Conservation (phyloP, 2,797 vertebrate genomes). For the Lithobates pipiens region DNA sequence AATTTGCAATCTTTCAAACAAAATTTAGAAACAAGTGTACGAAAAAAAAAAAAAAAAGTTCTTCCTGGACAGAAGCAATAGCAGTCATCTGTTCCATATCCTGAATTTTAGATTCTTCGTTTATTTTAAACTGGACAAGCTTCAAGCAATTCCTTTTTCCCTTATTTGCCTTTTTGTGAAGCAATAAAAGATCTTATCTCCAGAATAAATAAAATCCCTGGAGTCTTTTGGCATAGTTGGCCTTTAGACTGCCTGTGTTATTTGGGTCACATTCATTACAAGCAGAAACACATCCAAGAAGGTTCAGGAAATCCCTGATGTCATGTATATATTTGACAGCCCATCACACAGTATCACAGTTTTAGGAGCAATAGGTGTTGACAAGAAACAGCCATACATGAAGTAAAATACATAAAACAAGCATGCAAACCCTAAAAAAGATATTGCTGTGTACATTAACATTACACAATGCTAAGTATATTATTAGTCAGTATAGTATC, state of each 20-base stretch:
- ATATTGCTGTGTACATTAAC: neutral
- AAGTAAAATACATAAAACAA: neutral
- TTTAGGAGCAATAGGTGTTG: neutral
- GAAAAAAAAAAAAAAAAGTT: too few relatives aligned
- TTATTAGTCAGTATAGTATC: too few relatives aligned
- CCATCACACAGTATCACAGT: neutral
- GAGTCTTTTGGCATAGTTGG: conserved; percentile 23
- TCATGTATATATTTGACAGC: conserved; percentile 4
- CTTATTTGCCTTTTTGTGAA: conserved; percentile 47
- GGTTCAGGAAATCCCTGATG: conserved; percentile 28
- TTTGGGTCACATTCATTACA: conserved; percentile 20
- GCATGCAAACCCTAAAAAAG: neutral
- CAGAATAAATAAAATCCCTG: conserved; percentile 4
- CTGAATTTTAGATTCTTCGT: conserved; percentile 29
- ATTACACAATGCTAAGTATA: too few relatives aligned
- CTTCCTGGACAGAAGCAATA: too few relatives aligned
- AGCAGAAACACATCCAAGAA: neutral
- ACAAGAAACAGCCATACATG: neutral
- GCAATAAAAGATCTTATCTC: conserved; percentile 46
- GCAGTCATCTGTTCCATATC: neutral
- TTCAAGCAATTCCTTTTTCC: neutral
- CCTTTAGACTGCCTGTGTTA: conserved; percentile 25
- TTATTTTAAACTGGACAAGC: conserved; percentile 7
- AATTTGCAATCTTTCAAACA: too few relatives aligned
- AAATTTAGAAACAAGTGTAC: too few relatives aligned